A percentile compares a stretch with the other conserved stretches of the same genome.
These are phyloP conservation scores for Mustela lutreola DNA, from an alignment of 2,113 vertebrate species.

Conservation along the genomic window DNA sequence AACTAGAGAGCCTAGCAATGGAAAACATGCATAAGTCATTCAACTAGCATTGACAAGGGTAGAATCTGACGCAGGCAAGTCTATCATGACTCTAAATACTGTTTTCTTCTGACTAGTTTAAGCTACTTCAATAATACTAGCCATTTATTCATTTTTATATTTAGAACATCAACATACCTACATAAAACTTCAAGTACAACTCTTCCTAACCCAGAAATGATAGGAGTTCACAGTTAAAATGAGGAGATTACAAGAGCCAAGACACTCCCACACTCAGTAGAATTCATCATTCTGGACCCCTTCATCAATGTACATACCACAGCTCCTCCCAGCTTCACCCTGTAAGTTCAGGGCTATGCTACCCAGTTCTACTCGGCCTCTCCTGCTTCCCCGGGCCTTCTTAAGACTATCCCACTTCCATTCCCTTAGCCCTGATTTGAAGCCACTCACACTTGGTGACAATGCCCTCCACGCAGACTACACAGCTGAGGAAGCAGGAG, in stretches of 20 bases:
- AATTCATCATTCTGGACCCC: not conserved
- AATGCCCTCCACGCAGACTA: conserved; percentile 98
- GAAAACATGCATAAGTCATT: not conserved
- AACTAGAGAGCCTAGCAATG: conserved; percentile 93
- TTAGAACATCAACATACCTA: not conserved
- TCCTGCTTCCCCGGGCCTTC: not conserved
- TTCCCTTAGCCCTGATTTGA: rapidly evolving
- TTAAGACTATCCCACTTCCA: not conserved
- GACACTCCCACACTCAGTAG: not conserved
- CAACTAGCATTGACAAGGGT: not conserved
- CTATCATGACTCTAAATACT: not conserved
- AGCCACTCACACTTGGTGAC: conserved; percentile 95
- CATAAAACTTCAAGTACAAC: not conserved
- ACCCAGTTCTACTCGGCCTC: not conserved
- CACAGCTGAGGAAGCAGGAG: conserved; percentile 94
- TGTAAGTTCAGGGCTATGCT: not conserved
- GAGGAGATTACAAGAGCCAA: not conserved
- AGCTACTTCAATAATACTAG: not conserved
- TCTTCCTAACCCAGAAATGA: not conserved
- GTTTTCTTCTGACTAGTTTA: not conserved
- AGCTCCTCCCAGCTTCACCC: not conserved
- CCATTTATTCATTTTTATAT: not conserved
- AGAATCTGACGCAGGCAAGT: not conserved
- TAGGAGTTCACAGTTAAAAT: not conserved
- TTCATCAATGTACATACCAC: not conserved